Conservation (phyloP, 1,140 invertebrate genomes). For the Neodiprion virginianus region DNA sequence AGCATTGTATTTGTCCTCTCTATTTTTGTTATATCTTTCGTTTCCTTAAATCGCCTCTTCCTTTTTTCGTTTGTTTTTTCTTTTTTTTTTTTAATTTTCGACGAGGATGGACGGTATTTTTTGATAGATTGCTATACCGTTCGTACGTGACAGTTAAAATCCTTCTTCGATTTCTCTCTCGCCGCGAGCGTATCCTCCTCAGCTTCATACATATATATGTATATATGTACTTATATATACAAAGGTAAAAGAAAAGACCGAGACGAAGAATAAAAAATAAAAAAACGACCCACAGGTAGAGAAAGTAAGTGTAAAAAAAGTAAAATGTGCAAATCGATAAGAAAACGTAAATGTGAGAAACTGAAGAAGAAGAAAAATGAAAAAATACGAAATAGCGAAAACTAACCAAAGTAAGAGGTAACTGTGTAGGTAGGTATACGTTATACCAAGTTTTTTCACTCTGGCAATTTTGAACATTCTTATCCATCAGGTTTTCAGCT, state of each 20-base stretch:
- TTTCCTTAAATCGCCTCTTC: conserved; percentile 8
- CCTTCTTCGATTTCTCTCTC: no score
- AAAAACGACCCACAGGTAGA: neutral
- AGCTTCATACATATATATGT: neutral
- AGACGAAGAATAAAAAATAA: neutral
- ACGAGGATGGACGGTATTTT: neutral
- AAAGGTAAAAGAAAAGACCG: neutral
- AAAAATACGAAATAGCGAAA: neutral
- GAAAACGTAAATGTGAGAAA: neutral
- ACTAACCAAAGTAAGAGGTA: neutral
- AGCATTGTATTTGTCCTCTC: conserved; percentile 18
- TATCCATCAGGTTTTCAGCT: neutral
- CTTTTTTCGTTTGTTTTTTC: conserved; percentile 4
- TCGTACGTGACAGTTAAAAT: no score
- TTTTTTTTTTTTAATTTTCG: conserved; percentile 7
- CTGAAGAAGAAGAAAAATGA: neutral
- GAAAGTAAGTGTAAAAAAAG: neutral
- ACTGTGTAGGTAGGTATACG: neutral
- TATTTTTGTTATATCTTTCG: conserved; percentile 16
- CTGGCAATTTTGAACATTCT: neutral
- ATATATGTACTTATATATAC: neutral
- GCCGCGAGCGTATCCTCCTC: neutral
- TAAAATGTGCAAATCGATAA: neutral
- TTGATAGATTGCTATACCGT: no score
- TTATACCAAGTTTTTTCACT: neutral